Evolutionary conservation across 92 coral and sea anemone species (phyloP), one percentile per base, ranked within the genome.

Genomic region (Siderastrea siderea): DNA sequence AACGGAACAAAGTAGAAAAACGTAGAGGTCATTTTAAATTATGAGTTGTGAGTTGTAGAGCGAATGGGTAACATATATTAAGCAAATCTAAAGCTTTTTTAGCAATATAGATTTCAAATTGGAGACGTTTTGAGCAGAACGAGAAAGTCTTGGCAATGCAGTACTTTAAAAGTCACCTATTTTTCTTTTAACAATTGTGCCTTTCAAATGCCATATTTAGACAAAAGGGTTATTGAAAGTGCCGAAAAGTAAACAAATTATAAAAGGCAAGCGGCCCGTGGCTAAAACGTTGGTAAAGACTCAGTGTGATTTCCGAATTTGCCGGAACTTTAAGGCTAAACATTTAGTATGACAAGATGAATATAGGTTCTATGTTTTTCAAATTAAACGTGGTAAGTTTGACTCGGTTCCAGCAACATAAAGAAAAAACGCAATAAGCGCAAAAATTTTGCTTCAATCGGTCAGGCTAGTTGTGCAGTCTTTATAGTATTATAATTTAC

Each of bases 191-290:
- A 50, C 74, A 69, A 52, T 51, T 80, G 60, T 51, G 8, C 55
- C 43, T 82, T 82, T 71, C 47, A 57, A 46, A 82, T 16, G 47
- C 76, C 43, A 9, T 71, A 5, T 60, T 70, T 82, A 45, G 52
- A 58, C 51, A 57, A 70, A 71, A 82, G 50, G 78, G 8, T 59
- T 71, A 70, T 55, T 82, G 86, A 82, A 74, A 70, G 66, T 48
- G 58, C 78, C 86, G 68, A 74, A 84, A 84, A 73, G 65, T 84
- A 84, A 84, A 84, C 87, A 84, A 19, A 48, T 84, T 84, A 84
- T 75, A 72, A 10, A 60, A 52, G 26, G 58, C 73, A 84, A 84
- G 70, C 80, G 80, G 73, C 76, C 52, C 44, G 81, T 45, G 66
- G 80, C 74, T 60, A 74, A 84, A 74, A 84, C 74, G 55, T 65